phyloP scores from a whole-genome alignment of 1,140 invertebrate genomes.

The Tetramorium simillimum region DNA sequence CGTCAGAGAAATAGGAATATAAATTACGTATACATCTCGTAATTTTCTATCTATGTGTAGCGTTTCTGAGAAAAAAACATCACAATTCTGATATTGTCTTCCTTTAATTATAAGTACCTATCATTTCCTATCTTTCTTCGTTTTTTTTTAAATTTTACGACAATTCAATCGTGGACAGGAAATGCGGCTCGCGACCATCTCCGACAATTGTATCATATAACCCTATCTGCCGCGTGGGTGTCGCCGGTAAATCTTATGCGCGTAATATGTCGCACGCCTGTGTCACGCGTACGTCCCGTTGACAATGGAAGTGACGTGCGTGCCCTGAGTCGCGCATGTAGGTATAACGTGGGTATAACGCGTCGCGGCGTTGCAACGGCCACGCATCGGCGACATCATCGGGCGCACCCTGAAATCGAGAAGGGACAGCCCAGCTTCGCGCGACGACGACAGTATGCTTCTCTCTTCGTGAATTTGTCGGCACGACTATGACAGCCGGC shows the following conservation, averaged over 20 bases:
- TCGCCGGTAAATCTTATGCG: slow-evolving; percentile 77
- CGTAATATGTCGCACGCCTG: slow-evolving; percentile 76
- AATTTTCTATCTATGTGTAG: neutral
- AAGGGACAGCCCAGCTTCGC: slow-evolving; percentile 43
- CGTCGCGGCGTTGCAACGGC: slow-evolving; percentile 46
- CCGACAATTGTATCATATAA: slow-evolving; percentile 41
- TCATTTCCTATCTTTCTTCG: neutral
- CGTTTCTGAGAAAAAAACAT: neutral
- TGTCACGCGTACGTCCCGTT: slow-evolving; percentile 68
- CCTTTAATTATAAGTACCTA: neutral
- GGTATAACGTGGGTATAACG: slow-evolving; percentile 13
- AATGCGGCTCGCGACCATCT: neutral
- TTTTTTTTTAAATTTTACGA: neutral
- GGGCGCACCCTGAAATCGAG: slow-evolving; percentile 76
- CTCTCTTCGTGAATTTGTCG: slow-evolving; percentile 9
- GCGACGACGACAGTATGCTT: slow-evolving; percentile 21
- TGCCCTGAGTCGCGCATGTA: neutral
- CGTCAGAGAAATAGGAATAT: neutral
- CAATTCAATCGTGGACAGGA: neutral
- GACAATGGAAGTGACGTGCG: slow-evolving; percentile 65
- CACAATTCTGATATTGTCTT: neutral
- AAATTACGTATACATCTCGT: neutral
- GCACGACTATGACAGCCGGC: neutral
- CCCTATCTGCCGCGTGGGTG: slow-evolving; percentile 79
- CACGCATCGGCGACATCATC: slow-evolving; percentile 60